Conservation (phyloP, 2,797 vertebrate species). For the Gastrophryne carolinensis region DNA sequence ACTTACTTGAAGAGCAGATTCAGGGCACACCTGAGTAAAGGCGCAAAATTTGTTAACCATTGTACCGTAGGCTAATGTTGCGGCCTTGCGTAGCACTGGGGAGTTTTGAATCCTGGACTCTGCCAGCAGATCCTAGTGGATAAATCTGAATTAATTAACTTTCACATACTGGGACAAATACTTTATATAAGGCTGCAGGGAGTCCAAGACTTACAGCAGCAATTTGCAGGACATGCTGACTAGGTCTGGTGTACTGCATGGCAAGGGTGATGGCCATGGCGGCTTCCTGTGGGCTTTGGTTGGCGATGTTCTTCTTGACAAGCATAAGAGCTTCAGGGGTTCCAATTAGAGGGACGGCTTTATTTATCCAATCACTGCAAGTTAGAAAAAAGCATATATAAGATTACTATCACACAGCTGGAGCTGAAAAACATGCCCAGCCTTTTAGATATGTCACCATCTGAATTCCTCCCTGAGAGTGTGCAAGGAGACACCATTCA, state of each 20-base stretch:
- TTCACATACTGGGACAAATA: background rate
- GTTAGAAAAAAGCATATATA: background rate
- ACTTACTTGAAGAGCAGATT: slow-evolving; percentile 73
- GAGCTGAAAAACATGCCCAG: too few species aligned
- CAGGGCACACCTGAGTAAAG: slow-evolving; percentile 66
- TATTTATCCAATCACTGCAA: slow-evolving; percentile 76
- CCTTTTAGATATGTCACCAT: too few species aligned
- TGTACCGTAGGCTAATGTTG: slow-evolving; percentile 75
- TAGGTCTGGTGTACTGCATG: slow-evolving; percentile 67
- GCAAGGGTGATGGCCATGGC: slow-evolving; percentile 65
- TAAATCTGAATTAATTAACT: background rate
- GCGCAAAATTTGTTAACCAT: slow-evolving; percentile 75
- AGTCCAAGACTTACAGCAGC: slow-evolving; percentile 22
- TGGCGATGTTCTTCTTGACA: slow-evolving; percentile 70
- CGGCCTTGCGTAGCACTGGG: slow-evolving; percentile 62
- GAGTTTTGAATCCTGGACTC: slow-evolving; percentile 56
- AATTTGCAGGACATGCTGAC: slow-evolving; percentile 58
- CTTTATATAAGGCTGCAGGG: background rate
- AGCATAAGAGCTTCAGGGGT: slow-evolving; percentile 74
- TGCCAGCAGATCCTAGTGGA: slow-evolving; percentile 68
- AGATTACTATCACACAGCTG: background rate
- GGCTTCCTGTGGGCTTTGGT: slow-evolving; percentile 62
- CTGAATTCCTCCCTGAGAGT: too few species aligned
- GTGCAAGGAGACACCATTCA: background rate
- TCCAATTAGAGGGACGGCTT: slow-evolving; percentile 65